These are phyloP conservation scores for Arenaria interpres DNA, from an alignment of 2,113 vertebrate genomes.

Conservation along the genomic window DNA sequence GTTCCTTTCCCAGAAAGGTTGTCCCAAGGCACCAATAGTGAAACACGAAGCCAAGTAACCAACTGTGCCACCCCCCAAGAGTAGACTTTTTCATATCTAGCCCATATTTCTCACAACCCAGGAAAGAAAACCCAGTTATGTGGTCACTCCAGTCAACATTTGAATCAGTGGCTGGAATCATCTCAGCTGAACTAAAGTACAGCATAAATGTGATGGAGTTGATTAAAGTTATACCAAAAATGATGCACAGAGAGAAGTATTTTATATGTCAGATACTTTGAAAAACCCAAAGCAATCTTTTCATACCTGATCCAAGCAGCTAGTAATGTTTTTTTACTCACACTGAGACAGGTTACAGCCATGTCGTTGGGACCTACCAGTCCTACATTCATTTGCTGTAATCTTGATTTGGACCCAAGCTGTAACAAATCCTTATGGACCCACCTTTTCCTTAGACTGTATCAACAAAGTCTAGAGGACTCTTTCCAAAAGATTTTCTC, in stretches of 20 bases:
- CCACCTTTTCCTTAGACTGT: neutral
- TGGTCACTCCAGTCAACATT: neutral
- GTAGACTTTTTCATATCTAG: neutral
- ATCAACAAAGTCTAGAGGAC: neutral
- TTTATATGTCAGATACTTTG: neutral
- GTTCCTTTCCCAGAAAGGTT: neutral
- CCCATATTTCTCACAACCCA: neutral
- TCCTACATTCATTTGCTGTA: neutral
- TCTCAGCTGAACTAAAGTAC: neutral
- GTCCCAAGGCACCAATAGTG: neutral
- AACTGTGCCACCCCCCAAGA: neutral
- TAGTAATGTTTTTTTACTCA: neutral
- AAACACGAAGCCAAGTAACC: neutral
- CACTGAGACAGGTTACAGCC: neutral
- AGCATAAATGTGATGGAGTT: neutral
- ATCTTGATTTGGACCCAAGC: neutral
- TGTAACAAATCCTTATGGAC: fast-evolving
- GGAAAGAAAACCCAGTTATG: neutral
- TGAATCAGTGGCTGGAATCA: neutral
- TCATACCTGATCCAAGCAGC: neutral
- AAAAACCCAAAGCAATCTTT: neutral
- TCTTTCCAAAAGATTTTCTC: neutral
- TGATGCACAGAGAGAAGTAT: neutral
- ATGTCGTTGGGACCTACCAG: neutral
- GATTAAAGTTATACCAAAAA: neutral